Evolutionary conservation across 2,888 invertebrate species (phyloP), one percentile per base, ranked within the genome.

Genomic region (Aradus depressus): DNA sequence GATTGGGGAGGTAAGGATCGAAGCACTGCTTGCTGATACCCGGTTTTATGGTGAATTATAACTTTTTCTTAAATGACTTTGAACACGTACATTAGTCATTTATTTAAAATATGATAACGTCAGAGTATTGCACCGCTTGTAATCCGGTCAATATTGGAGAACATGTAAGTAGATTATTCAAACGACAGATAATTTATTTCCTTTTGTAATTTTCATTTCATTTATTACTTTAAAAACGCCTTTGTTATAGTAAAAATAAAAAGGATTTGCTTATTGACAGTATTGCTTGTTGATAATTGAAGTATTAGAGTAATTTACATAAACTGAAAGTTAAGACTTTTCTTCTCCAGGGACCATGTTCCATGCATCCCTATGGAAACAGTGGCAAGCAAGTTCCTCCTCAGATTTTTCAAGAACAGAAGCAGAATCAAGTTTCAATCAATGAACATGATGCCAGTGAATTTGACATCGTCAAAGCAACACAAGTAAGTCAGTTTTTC

Each of bases 381-480:
- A 44, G 53, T 41, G 51, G 52, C 12, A 58, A 59, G 35, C 47
- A 53, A 25, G 59, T 52, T 6, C 53, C 54, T 19, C 53, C 58
- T 31, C 56, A 58, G 10, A 58, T 60, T 19, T 60, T 60, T 44
- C 60, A 60, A 54, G 60, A 60, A 28, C 53, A 57, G 18, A 39
- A 52, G 6, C 54, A 52, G 18, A 50, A 56, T 38, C 58, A 53
- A 42, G 50, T 52, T 21, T 34, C 55, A 19, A 39, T 47, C 12
- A 44, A 37, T 32, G 60, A 60, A 22, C 51, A 45, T 44, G 81
- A 81, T 64, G 86, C 84, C 66, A 82, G 84, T 66, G 80, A 81
- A 41, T 89, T 86, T 68, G 92, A 93, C 67, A 91, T 93, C 62
- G 87, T 93, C 21, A 89, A 89, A 72, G 93, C 93, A 8, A 93